phyloP scores from a whole-genome alignment of 2,888 invertebrate species.

The Aphodius granarius region DNA sequence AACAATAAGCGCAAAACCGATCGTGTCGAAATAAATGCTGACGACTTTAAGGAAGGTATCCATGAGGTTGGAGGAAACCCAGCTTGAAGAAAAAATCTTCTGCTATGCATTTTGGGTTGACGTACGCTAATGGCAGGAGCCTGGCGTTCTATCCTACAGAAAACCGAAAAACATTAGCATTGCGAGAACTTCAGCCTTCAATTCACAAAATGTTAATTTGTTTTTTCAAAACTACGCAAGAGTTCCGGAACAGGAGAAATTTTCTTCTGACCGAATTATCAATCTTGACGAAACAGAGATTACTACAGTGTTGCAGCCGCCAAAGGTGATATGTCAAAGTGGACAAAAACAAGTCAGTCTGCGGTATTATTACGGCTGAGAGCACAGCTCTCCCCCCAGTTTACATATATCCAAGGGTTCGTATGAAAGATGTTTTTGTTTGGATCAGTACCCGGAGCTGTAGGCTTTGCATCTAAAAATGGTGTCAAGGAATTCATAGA shows the following conservation, averaged over 20 bases:
- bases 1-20: background rate
- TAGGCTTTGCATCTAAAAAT: conserved; percentile 35
- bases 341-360: conserved; percentile 33
- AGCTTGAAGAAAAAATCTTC: background rate
- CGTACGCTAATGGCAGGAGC: conserved; percentile 12
- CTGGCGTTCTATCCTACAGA: conserved; percentile 7
- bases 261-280: conserved; percentile 31
- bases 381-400: conserved; percentile 35
- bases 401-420: conserved; percentile 30
- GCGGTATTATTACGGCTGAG: conserved; percentile 31
- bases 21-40: background rate
- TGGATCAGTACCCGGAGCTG: conserved; percentile 38
- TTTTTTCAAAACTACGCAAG: conserved; percentile 7
- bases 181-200: conserved; percentile 2
- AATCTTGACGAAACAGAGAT: conserved; percentile 41
- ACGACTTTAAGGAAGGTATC: background rate
- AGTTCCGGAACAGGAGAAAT: conserved; percentile 22
- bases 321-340: conserved; percentile 32
- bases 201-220: conserved; percentile 3
- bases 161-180: conserved; percentile 11
- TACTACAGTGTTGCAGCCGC: conserved; percentile 36
- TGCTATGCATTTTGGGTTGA: conserved; percentile 22
- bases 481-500: conserved; percentile 21
- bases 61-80: background rate
- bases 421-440: conserved; percentile 18